These are phyloP conservation scores for Cryptus armator DNA, from an alignment of 2,888 invertebrate species.

Conservation along the genomic window DNA sequence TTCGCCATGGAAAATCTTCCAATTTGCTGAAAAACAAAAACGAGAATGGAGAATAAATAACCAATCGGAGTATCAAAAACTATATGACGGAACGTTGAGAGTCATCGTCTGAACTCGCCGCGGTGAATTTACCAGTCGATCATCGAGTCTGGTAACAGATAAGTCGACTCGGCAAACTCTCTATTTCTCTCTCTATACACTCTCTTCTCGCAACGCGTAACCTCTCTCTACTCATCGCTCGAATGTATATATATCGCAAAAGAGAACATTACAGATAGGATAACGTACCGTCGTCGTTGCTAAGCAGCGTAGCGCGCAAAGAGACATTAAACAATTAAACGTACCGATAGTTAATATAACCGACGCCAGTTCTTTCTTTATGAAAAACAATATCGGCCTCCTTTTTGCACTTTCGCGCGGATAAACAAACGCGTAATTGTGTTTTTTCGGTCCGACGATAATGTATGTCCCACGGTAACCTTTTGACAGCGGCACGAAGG, in stretches of 20 bases:
- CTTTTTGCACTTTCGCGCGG: not conserved
- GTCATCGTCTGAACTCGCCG: conserved; percentile 20
- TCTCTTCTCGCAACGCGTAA: conserved; percentile 29
- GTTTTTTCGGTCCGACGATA: not conserved
- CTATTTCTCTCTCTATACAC: not conserved
- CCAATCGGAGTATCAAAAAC: not conserved
- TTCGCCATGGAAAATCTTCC: conserved; percentile 69
- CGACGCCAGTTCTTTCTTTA: not conserved
- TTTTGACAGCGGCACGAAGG: conserved; percentile 36
- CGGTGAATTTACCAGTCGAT: conserved; percentile 15
- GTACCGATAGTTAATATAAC: conserved; percentile 30
- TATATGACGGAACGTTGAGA: conserved; percentile 1
- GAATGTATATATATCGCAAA: not conserved
- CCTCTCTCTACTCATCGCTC: not conserved
- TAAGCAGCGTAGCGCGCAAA: conserved; percentile 63
- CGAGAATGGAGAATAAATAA: not conserved
- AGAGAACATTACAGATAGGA: not conserved
- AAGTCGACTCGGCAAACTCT: not conserved
- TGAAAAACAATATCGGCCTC: not conserved
- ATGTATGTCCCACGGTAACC: conserved; percentile 26
- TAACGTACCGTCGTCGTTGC: conserved; percentile 61
- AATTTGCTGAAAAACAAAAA: conserved; percentile 43
- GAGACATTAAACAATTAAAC: conserved; percentile 52
- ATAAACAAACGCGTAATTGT: not conserved
- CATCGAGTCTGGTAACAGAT: not conserved